Evolutionary conservation across 1,140 invertebrate genomes (phyloP).

Genomic region (Wasmannia auropunctata): DNA sequence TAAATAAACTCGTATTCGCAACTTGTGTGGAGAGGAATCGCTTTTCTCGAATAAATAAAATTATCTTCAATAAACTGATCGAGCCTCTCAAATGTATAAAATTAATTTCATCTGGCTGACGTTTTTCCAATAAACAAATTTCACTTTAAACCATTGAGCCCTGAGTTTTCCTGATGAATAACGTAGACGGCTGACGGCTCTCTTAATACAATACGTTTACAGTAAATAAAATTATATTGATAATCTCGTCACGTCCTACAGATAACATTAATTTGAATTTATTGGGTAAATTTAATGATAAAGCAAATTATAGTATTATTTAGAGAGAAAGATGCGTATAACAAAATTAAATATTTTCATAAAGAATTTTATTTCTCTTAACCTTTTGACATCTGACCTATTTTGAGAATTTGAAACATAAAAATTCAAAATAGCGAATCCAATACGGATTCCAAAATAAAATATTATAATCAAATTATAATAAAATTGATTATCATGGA

Average conservation of each 20-base stretch:
- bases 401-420: no score
- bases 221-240: conserved; percentile 25
- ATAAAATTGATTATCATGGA: no score
- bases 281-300: not conserved
- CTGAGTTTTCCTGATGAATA: conserved; percentile 11
- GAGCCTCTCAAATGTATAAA: conserved; percentile 46
- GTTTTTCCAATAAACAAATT: conserved; percentile 58
- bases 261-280: conserved; percentile 9
- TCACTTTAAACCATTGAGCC: conserved; percentile 29
- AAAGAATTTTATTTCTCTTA: not conserved
- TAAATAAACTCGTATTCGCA: conserved; percentile 54
- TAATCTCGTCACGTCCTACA: not conserved
- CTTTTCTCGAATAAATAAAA: conserved; percentile 54
- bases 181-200: conserved; percentile 12
- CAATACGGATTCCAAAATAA: no score
- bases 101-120: conserved; percentile 56
- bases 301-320: conserved; percentile 4
- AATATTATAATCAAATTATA: no score
- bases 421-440: no score
- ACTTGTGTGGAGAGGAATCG: conserved; percentile 14
- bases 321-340: not conserved
- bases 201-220: conserved; percentile 5
- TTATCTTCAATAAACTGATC: conserved; percentile 58
- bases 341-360: not conserved
- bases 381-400: no score